Base-by-base conservation (phyloP, 2,888 invertebrate species). In the Ectemnius continuus region DNA sequence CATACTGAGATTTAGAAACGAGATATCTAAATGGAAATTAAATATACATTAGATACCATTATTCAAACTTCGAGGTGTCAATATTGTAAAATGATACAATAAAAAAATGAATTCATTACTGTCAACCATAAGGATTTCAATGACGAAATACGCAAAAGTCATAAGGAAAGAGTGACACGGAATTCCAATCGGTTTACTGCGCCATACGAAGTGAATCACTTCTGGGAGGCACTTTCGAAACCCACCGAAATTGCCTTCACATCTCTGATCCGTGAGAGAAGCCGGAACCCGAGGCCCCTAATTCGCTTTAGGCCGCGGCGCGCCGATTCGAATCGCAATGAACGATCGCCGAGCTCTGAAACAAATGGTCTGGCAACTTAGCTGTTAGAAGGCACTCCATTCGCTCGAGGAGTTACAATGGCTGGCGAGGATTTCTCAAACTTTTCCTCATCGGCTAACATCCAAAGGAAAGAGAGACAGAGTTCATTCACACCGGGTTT, bases 401-500 rank as follows among this genome's bases (percentile, higher is more conserved):
- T 52, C 52, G 23, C 23, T 52, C 1, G 0, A 13, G 6, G 52
- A 52, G 52, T 16, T 70, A 62, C 47, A 28, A 14, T 46, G n/a
- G 20, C 47, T 23, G 8, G 3, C 11, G 2, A 23, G 13, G 8
- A 58, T 36, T 26, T 64, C 28, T 61, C 66, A 5, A 46, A 28
- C n/a, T 52, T 52, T 52, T 52, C 52, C 14, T 2, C 52, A 11
- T 14, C n/a, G 16, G 52, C n/a, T 52, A 52, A 2, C 0, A 52
- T 52, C 52, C 52, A 16, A 16, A 14, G 52, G 36, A 60, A 28
- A 26, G 28, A 28, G 14, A 13, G 28, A 18, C 61, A 2, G 61
- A 62, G 62, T 62, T 48, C 62, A 20, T 62, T 62, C 62, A 62
- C 62, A 52, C 36, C 36, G 36, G 36, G 36, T 11, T 36, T 11